These are phyloP conservation scores for Blera fallax DNA, from an alignment of 2,888 invertebrate species.

Conservation along the genomic window DNA sequence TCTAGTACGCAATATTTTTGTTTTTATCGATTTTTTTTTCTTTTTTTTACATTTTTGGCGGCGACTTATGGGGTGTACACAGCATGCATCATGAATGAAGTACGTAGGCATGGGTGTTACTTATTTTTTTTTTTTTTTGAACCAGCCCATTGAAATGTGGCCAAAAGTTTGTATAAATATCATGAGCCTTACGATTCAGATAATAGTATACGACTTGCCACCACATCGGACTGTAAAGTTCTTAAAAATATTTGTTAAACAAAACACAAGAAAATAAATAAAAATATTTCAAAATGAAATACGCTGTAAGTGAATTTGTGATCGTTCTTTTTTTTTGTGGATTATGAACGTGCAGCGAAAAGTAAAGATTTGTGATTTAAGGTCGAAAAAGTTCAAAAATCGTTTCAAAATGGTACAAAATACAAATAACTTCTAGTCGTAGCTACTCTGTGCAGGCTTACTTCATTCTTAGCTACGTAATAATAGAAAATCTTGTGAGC, in stretches of 20 bases:
- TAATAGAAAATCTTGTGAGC: too few relatives aligned
- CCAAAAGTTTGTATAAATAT: slow-evolving; percentile 60
- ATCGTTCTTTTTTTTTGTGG: background rate
- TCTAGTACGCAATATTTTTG: slow-evolving; percentile 24
- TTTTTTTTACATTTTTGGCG: slow-evolving; percentile 31
- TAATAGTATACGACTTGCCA: slow-evolving; percentile 53
- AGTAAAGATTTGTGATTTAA: background rate
- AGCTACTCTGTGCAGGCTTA: too few relatives aligned
- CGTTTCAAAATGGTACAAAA: background rate
- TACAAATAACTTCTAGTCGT: too few relatives aligned
- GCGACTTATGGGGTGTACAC: slow-evolving; percentile 36
- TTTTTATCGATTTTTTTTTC: too few relatives aligned
- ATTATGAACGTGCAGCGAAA: background rate
- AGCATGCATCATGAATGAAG: slow-evolving; percentile 14
- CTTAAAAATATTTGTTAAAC: too few relatives aligned
- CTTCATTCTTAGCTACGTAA: too few relatives aligned
- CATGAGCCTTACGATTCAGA: slow-evolving; percentile 30
- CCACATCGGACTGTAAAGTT: slow-evolving; percentile 30
- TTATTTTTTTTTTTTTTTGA: background rate
- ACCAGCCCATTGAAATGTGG: slow-evolving; percentile 2
- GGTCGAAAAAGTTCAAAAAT: background rate
- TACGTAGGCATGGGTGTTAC: slow-evolving; percentile 40
- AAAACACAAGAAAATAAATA: background rate
- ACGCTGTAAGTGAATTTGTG: slow-evolving; percentile 53
- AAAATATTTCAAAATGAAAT: slow-evolving; percentile 48